phyloP scores from a whole-genome alignment of 23 tunicate genomes.

The Ciona savignyi region DNA sequence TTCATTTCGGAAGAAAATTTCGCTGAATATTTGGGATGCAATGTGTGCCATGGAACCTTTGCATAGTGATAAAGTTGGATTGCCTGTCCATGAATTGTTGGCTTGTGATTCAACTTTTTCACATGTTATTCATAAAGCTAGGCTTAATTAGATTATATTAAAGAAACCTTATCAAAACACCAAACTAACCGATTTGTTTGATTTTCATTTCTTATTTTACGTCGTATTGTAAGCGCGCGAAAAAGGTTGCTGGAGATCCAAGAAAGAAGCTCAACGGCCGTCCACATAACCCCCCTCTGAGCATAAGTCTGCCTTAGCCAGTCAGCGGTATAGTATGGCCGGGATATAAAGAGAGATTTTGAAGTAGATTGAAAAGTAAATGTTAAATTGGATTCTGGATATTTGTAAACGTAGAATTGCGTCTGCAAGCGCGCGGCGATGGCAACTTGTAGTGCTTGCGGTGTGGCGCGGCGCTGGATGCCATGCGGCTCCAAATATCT shows the following conservation, averaged over 20 bases:
- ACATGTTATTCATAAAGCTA: neutral
- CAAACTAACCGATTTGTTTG: slow-evolving; percentile 19
- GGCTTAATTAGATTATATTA: neutral
- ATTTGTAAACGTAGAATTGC: neutral
- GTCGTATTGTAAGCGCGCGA: slow-evolving; percentile 17
- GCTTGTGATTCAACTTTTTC: neutral
- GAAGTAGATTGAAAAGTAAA: neutral
- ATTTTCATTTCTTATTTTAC: slow-evolving; percentile 45
- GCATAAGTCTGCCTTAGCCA: neutral
- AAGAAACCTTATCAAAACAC: slow-evolving; percentile 8
- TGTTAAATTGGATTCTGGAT: neutral
- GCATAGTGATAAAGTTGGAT: neutral
- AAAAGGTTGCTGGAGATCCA: slow-evolving; percentile 23
- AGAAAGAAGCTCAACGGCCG: neutral
- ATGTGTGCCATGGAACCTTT: neutral
- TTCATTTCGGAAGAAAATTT: no score
- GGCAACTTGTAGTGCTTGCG: neutral
- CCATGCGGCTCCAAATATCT: no score
- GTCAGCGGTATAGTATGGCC: slow-evolving; percentile 22
- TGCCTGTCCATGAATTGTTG: neutral
- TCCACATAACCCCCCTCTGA: neutral
- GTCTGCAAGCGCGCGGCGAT: neutral
- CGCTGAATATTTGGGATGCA: neutral
- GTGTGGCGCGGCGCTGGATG: neutral
- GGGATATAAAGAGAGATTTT: neutral